Conservation (phyloP, 2,797 vertebrate genomes). For the Lacerta bilineata region DNA sequence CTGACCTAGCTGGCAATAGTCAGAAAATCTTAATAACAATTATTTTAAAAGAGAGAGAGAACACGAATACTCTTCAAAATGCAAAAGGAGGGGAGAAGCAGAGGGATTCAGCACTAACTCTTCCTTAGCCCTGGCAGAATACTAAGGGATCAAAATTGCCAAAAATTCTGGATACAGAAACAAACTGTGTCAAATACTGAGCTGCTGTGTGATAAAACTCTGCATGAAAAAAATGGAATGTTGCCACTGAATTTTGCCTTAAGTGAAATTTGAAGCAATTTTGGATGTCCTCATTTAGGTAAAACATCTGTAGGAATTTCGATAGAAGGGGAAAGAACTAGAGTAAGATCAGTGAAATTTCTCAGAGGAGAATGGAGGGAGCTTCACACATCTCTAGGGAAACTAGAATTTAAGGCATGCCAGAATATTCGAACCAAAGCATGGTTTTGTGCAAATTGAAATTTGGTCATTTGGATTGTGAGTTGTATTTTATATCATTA, state of each 20-base stretch:
- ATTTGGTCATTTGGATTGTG: slow-evolving; percentile 26
- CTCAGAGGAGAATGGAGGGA: background rate
- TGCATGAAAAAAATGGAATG: slow-evolving; percentile 20
- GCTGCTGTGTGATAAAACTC: slow-evolving; percentile 32
- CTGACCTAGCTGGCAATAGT: too few relatives aligned
- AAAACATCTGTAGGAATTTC: slow-evolving; percentile 2
- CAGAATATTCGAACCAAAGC: slow-evolving; percentile 34
- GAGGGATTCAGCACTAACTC: background rate
- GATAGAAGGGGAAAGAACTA: background rate
- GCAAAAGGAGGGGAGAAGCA: background rate
- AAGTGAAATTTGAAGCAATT: slow-evolving; percentile 9
- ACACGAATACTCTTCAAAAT: too few relatives aligned
- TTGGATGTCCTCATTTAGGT: background rate
- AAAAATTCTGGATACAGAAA: slow-evolving; percentile 43
- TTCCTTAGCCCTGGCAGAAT: background rate
- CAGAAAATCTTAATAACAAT: too few relatives aligned
- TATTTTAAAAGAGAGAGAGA: too few relatives aligned
- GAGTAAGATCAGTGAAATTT: background rate
- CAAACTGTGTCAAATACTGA: slow-evolving; percentile 39
- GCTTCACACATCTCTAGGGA: background rate
- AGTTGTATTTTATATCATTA: slow-evolving; percentile 46
- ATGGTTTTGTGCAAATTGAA: slow-evolving; percentile 24
- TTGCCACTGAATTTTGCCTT: background rate
- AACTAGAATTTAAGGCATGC: background rate
- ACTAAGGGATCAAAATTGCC: slow-evolving; percentile 49